Evolutionary conservation across 2,113 vertebrate genomes (phyloP), one percentile per base, ranked within the genome.

Genomic region (Laterallus jamaicensis): DNA sequence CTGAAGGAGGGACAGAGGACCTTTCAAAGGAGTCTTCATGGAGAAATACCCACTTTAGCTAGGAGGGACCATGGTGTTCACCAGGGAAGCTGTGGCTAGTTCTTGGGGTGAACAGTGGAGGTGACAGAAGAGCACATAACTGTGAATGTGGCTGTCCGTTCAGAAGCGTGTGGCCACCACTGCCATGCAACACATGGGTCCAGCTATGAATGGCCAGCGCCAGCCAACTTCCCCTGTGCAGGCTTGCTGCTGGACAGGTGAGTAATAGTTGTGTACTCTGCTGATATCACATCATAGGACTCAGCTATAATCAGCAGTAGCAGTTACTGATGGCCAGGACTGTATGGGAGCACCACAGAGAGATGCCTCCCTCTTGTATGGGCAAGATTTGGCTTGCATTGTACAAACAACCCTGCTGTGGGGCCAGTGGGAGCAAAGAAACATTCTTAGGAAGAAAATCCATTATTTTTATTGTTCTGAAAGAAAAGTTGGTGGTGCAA

Each of bases 391-490:
- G 25, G 39, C 39, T 40, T 17, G 18, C 18, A 6, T 40, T 5
- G 4, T 44, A 66, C 32, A 78, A 81, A 84, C 15, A 80, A 29
- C 26, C 3, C n/a, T 35, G 64, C 5, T 1, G 1, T 17, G 22
- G 15, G 39, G 55, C 29, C 32, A 56, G 39, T 8, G 44, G 40
- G 22, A 77, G 32, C 55, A 81, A 55, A 56, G 26, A 59, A 74
- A 84, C 29, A 71, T 71, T 39, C 44, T 83, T 59, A 81, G 64
- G 60, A 82, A 88, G 86, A 50, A 93, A 92, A 90, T 62, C 25
- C 29, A 42, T 11, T 0, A 66, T 68, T 92, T 90, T 87, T 60
- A 70, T 74, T 90, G 86, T 69, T 74, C 69, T n/a, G 32, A 49
- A 92, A 37, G 64, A 83, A 66, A 16, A 78, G 60, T 10, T 60